phyloP scores from a whole-genome alignment of 2,888 invertebrate genomes.

The Philereme transversata region DNA sequence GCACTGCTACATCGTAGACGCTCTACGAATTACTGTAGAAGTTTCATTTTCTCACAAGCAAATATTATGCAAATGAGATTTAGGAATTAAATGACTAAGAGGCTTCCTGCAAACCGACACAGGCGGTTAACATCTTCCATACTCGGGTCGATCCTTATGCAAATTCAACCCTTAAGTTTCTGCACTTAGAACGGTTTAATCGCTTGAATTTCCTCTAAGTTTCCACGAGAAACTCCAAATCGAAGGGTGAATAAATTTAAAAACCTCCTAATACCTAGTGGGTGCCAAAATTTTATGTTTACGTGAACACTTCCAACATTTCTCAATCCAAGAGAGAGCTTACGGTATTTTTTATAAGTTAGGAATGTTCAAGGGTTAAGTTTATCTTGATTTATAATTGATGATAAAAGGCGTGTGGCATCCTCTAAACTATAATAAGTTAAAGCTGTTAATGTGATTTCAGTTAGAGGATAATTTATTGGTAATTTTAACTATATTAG shows the following conservation, averaged over 20 bases:
- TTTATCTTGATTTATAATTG: conserved; percentile 52
- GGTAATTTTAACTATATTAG: too few species aligned
- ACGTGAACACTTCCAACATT: conserved; percentile 51
- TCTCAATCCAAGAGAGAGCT: conserved; percentile 63
- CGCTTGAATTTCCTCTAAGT: conserved; percentile 72
- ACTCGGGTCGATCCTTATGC: conserved; percentile 66
- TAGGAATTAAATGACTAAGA: conserved; percentile 31
- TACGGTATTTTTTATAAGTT: conserved; percentile 49
- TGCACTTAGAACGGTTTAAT: conserved; percentile 73
- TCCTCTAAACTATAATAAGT: too few species aligned
- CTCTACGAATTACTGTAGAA: conserved; percentile 12
- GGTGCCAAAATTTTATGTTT: conserved; percentile 74
- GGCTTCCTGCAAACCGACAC: conserved; percentile 31
- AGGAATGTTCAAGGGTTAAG: conserved; percentile 45
- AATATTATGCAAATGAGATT: conserved; percentile 30
- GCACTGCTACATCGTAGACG: conserved; percentile 1
- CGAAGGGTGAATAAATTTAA: conserved; percentile 83
- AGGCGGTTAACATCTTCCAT: conserved; percentile 43
- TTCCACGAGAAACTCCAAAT: conserved; percentile 67
- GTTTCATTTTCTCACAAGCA: neutral
- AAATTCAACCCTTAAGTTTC: conserved; percentile 79
- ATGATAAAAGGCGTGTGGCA: conserved; percentile 12
- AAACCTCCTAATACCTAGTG: conserved; percentile 77
- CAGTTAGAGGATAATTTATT: too few species aligned
- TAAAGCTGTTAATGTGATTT: too few species aligned